Conservation (phyloP, 1,140 invertebrate genomes). For the Oppia nitens region DNA sequence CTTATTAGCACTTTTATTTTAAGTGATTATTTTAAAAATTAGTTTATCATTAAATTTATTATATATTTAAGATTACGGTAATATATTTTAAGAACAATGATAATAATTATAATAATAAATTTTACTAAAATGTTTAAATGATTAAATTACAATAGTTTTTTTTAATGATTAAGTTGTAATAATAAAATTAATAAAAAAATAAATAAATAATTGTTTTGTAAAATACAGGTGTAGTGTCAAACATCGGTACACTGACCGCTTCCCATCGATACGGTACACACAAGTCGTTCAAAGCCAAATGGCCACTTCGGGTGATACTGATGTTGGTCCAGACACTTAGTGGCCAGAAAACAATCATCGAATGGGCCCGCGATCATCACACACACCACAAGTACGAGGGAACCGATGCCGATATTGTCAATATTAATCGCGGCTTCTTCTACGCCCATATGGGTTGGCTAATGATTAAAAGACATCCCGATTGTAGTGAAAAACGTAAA, state of each 20-base stretch:
- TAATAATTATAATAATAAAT: no score
- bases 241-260: slow-evolving; percentile 37
- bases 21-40: no score
- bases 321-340: slow-evolving; percentile 56
- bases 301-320: slow-evolving; percentile 32
- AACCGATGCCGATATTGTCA: slow-evolving; percentile 89
- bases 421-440: slow-evolving; percentile 84
- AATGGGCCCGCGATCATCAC: slow-evolving; percentile 85
- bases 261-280: slow-evolving; percentile 40
- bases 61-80: no score
- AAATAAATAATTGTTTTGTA: no score
- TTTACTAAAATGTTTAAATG: no score
- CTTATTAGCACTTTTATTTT: no score
- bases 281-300: slow-evolving; percentile 36
- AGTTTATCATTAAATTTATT: no score
- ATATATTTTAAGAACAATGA: no score
- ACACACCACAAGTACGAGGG: slow-evolving; percentile 93
- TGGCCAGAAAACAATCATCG: slow-evolving; percentile 76
- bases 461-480: slow-evolving; percentile 69
- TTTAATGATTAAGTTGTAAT: no score
- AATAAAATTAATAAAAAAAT: no score
- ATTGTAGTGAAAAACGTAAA: slow-evolving; percentile 68
- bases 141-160: no score
- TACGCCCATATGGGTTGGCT: slow-evolving; percentile 93
- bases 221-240: neutral